These are phyloP conservation scores for Drosophila anomalata DNA, from an alignment of 2,888 invertebrate species.

Conservation along the genomic window DNA sequence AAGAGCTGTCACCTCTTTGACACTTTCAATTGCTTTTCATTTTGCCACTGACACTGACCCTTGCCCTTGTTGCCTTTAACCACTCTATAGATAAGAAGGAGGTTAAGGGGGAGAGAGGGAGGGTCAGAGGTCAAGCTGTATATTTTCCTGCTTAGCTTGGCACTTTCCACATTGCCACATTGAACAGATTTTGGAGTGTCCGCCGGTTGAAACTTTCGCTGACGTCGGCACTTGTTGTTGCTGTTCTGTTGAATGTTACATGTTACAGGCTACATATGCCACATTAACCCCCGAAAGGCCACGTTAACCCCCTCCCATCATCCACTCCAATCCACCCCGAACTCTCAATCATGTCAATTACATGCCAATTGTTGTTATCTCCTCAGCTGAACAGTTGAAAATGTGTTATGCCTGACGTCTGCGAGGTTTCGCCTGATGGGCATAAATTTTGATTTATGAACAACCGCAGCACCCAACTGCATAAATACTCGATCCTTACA, in stretches of 20 bases:
- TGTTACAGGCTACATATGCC: conserved; percentile 39
- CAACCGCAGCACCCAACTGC: conserved; percentile 35
- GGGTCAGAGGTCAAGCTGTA: background rate
- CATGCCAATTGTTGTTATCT: conserved; percentile 47
- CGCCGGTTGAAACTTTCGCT: conserved; percentile 56
- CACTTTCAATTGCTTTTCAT: conserved; percentile 42
- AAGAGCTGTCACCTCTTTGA: conserved; percentile 25
- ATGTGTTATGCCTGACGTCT: conserved; percentile 54
- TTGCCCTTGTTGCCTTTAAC: background rate
- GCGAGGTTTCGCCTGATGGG: conserved; percentile 48
- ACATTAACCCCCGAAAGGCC: conserved; percentile 60
- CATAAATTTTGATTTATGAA: conserved; percentile 69
- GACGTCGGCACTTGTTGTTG: conserved; percentile 49
- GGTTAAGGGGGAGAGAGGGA: background rate
- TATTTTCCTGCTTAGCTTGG: conserved; percentile 62
- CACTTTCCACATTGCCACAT: conserved; percentile 54
- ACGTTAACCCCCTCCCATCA: background rate
- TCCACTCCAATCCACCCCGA: background rate
- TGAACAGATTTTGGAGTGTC: conserved; percentile 21
- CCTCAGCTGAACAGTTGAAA: conserved; percentile 50
- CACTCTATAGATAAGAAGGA: background rate
- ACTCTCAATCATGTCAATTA: conserved; percentile 53
- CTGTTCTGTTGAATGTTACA: conserved; percentile 34
- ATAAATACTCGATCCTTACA: conserved; percentile 27
- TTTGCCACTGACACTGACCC: conserved; percentile 26